Percentiles rank a stretch among this genome's conserved stretches.
Conservation (phyloP, 2,888 invertebrate genomes). For the Adelphocoris suturalis region DNA sequence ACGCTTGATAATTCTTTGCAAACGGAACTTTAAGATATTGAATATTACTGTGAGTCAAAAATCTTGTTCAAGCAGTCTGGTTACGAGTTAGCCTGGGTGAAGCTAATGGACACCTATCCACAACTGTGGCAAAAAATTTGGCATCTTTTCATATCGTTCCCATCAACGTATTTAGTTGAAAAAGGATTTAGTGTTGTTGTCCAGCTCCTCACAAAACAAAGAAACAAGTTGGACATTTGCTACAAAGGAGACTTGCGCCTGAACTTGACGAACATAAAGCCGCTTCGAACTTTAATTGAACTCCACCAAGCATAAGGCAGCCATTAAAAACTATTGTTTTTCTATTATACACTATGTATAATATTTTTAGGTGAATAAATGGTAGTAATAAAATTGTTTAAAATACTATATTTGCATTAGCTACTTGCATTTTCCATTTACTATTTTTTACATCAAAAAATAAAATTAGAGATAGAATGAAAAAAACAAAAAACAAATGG, state of each 20-base stretch:
- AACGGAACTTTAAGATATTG: neutral
- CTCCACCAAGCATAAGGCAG: neutral
- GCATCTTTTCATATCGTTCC: no score
- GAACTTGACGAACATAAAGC: neutral
- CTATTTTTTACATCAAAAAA: no score
- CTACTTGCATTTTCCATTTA: no score
- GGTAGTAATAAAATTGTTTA: no score
- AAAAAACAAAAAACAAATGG: no score
- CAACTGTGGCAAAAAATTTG: slow-evolving; percentile 47
- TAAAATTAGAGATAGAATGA: no score
- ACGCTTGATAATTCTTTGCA: no score
- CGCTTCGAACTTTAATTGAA: neutral
- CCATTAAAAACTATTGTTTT: neutral
- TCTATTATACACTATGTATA: no score
- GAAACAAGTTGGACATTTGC: neutral
- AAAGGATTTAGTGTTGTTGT: neutral
- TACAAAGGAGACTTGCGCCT: neutral
- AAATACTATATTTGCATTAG: no score
- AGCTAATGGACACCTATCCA: slow-evolving; percentile 62
- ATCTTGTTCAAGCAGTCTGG: neutral
- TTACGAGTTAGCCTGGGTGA: slow-evolving; percentile 56
- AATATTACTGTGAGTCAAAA: neutral
- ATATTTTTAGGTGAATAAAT: no score
- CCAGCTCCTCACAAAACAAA: neutral
- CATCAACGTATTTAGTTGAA: neutral